Conservation (phyloP, 2,888 invertebrate species). For the Lottia scabra region DNA sequence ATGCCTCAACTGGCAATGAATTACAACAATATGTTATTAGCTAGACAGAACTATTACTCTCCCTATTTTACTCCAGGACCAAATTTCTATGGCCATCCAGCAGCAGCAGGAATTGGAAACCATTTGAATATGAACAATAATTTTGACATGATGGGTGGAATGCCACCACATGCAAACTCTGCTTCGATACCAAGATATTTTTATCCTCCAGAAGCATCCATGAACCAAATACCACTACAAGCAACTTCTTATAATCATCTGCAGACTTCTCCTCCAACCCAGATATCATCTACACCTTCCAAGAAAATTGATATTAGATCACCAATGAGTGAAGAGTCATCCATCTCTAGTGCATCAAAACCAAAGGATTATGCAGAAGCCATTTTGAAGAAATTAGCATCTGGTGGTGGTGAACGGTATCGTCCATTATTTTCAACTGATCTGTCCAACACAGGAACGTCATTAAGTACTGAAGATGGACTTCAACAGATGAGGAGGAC, state of each 20-base stretch:
- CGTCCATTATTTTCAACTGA: neutral
- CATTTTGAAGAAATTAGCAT: neutral
- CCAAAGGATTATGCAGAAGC: neutral
- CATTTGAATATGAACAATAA: neutral
- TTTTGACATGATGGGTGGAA: neutral
- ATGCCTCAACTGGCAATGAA: neutral
- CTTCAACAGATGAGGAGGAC: neutral
- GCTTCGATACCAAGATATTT: neutral
- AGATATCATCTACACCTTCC: too few relatives aligned
- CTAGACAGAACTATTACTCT: neutral
- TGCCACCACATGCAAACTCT: neutral
- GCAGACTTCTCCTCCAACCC: neutral
- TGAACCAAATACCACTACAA: neutral
- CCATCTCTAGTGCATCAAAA: neutral
- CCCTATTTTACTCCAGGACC: neutral
- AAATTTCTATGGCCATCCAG: neutral
- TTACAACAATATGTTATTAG: neutral
- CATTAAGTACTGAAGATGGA: neutral
- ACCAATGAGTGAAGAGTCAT: neutral
- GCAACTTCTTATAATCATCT: neutral
- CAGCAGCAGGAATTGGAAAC: neutral
- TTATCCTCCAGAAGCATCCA: neutral
- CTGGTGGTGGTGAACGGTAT: neutral
- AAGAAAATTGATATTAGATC: too few relatives aligned
- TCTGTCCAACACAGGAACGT: neutral